phyloP scores from a whole-genome alignment of 2,113 vertebrate genomes.

The Macquaria australasica region DNA sequence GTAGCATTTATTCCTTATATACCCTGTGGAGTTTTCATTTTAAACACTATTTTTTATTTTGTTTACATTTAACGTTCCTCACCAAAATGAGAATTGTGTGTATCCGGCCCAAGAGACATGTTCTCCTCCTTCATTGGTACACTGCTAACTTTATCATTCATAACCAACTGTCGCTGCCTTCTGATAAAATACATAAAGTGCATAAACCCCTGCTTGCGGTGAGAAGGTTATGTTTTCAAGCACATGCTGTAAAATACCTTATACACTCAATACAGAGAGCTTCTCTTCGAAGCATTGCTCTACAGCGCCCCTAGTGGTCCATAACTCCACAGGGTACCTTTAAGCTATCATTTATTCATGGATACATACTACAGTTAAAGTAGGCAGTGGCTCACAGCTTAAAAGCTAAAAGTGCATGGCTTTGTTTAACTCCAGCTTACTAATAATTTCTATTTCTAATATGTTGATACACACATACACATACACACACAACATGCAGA shows the following conservation, averaged over 20 bases:
- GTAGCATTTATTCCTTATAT: not conserved
- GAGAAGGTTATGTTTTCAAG: constrained; percentile 1
- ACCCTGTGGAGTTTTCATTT: constrained; percentile 1
- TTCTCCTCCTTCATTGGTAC: not conserved
- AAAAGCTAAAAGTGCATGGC: constrained; percentile 61
- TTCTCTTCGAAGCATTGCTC: not conserved
- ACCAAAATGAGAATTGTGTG: not conserved
- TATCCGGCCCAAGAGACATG: not conserved
- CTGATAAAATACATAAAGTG: not conserved
- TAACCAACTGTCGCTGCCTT: constrained; percentile 7
- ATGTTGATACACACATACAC: not conserved
- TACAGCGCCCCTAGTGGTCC: constrained; percentile 16
- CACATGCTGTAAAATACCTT: not conserved
- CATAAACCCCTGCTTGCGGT: not conserved
- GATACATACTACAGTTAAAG: not conserved
- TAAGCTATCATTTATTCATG: not conserved
- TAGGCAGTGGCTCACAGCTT: constrained; percentile 13
- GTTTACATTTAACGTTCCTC: not conserved
- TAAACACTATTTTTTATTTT: not conserved
- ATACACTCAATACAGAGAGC: not conserved
- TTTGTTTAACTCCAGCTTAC: constrained; percentile 56
- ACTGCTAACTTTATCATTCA: not conserved
- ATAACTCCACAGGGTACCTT: constrained; percentile 17
- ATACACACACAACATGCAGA: constrained; percentile 1
- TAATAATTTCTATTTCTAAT: constrained; percentile 26